These are phyloP conservation scores for Iguana delicatissima DNA, from an alignment of 2,797 vertebrate species.

Conservation along the genomic window DNA sequence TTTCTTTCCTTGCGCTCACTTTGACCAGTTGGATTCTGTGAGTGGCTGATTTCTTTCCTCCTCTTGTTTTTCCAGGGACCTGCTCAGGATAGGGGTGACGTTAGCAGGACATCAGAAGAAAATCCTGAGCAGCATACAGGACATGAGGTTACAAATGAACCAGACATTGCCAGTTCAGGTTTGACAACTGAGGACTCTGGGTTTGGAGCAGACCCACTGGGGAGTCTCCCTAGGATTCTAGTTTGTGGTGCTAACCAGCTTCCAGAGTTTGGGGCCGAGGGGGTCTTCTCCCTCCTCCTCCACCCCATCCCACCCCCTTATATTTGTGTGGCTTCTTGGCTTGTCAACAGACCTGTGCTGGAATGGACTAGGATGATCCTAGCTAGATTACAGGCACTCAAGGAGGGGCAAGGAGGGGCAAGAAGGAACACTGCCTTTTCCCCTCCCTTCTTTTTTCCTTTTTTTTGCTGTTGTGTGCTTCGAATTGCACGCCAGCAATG, in stretches of 20 bases:
- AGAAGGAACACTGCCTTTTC: conserved; percentile 67
- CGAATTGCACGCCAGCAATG: conserved; percentile 69
- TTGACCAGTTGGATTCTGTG: neutral
- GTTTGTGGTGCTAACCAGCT: conserved; percentile 89
- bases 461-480: conserved; percentile 34
- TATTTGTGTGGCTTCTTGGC: conserved; percentile 74
- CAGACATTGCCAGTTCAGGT: conserved; percentile 98
- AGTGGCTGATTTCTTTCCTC: neutral
- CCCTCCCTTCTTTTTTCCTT: neutral
- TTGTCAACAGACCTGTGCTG: conserved; percentile 73
- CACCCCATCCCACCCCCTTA: neutral
- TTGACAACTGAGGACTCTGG: conserved; percentile 85
- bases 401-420: conserved; percentile 25
- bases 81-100: conserved; percentile 97
- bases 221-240: conserved; percentile 77
- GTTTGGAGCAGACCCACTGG: conserved; percentile 66
- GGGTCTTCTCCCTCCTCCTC: conserved; percentile 54
- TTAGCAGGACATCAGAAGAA: conserved; percentile 98
- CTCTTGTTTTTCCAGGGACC: conserved; percentile 84
- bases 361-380: conserved; percentile 68
- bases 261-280: conserved; percentile 46
- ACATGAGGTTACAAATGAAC: conserved; percentile 99
- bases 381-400: conserved; percentile 62
- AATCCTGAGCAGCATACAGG: conserved; percentile 98
- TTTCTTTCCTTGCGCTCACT: fast-evolving